A percentile compares a stretch with the other conserved stretches of the same genome.
Evolutionary conservation across 2,888 invertebrate species (phyloP).

Genomic region (Yponomeuta malinellus): DNA sequence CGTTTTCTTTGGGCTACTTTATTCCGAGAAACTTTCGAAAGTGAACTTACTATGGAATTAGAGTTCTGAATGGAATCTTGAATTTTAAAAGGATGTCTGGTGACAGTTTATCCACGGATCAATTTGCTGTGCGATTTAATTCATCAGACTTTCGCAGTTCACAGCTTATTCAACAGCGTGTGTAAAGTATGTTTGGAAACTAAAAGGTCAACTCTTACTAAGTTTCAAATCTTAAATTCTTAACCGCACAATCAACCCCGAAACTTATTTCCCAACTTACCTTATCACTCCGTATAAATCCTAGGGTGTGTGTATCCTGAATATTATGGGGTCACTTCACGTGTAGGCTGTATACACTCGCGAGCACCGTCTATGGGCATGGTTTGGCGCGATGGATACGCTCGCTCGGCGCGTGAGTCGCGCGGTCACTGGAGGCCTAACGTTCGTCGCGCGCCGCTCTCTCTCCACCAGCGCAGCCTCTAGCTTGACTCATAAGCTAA

Average conservation of each 20-base stretch:
- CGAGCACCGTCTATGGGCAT: conserved; percentile 46
- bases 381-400: conserved; percentile 36
- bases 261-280: neutral
- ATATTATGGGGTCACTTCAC: conserved; percentile 15
- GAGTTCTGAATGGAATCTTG: neutral
- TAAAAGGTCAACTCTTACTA: conserved; percentile 31
- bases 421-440: conserved; percentile 47
- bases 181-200: conserved; percentile 19
- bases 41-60: conserved; percentile 34
- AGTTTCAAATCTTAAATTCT: neutral
- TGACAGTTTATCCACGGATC: neutral
- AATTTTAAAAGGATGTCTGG: neutral
- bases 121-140: conserved; percentile 17
- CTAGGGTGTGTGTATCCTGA: conserved; percentile 10
- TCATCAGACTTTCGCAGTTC: conserved; percentile 58
- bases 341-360: conserved; percentile 49
- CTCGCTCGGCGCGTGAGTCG: conserved; percentile 51
- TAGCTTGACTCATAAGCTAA: conserved; percentile 10
- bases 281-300: neutral
- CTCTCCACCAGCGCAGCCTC: conserved; percentile 19
- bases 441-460: conserved; percentile 23
- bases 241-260: neutral
- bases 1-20: conserved; percentile 23
- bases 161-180: conserved; percentile 37
- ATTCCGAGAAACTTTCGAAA: conserved; percentile 51